Base-by-base conservation (phyloP, 2,888 invertebrate genomes). In the Hylaea fasciaria region DNA sequence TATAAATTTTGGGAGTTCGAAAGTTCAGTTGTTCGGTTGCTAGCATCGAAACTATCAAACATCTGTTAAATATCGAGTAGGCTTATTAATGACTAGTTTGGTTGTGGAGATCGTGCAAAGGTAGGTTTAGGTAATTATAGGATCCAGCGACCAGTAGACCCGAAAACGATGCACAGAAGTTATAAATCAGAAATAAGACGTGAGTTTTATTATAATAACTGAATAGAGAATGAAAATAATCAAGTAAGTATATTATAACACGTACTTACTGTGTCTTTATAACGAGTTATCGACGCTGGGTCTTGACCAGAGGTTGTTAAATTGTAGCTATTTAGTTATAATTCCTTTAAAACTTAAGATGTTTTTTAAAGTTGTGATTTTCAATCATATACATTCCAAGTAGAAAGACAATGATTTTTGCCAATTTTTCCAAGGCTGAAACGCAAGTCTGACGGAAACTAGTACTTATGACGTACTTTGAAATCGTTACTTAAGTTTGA, bases 311-410 rank as follows among this genome's bases (percentile, higher is more conserved):
- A 73, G 79, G 82, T 82, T 82, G 80, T 83, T 80, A 70, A 65
- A 70, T 62, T 62, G 71, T 80, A 80, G 78, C 76, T 77, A 73
- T 47, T 69, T 56, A 55, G 16, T 37, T 56, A 39, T 57, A 56
- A 44, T 43, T 39, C 32, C 22, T 52, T 49, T 28, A 68, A 60
- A 56, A 56, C 65, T 66, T 55, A 57, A 53, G 54, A 66, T 70
- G 63, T 59, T 48, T 66, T 62, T 49, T 66, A 54, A 45, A 57
- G 85, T 87, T 87, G 90, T 88, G 90, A 87, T 88, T 87, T 82
- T 77, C 65, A 78, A 77, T 78, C 77, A 72, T 76, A 86, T 74
- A 91, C 91, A 91, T 91, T 91, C 91, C 91, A 90, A 74, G 72
- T 57, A 73, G 77, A 85, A 87, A 87, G 86, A 87, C 83, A 82